phyloP scores from a whole-genome alignment of 2,888 invertebrate species.

The Bellardia pandia region DNA sequence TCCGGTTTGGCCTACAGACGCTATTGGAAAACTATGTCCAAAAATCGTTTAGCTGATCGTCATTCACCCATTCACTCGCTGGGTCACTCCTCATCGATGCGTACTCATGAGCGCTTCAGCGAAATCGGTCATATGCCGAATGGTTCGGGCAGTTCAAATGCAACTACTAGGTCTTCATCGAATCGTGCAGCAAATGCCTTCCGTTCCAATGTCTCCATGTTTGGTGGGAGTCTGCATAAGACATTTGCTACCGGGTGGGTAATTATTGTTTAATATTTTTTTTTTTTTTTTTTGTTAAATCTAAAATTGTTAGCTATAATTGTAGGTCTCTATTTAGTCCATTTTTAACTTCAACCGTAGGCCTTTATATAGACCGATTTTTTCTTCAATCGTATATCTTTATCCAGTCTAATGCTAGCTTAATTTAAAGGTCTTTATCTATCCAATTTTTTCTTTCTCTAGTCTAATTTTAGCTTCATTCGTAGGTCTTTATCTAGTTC shows the following conservation, averaged over 20 bases:
- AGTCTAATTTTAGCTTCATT: too few species aligned
- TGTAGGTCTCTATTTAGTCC: too few species aligned
- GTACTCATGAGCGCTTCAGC: conserved; percentile 84
- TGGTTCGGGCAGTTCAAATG: conserved; percentile 77
- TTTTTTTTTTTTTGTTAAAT: not conserved
- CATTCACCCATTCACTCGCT: conserved; percentile 84
- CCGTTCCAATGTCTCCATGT: conserved; percentile 85
- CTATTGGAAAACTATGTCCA: conserved; percentile 91
- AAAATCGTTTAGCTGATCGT: conserved; percentile 86
- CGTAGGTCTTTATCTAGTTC: too few species aligned
- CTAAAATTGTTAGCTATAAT: too few species aligned
- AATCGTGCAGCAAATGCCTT: conserved; percentile 80
- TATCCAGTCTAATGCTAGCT: too few species aligned
- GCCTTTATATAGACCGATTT: too few species aligned
- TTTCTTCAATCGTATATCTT: too few species aligned
- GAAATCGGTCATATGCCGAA: conserved; percentile 82
- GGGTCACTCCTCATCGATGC: conserved; percentile 84
- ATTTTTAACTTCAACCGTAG: too few species aligned
- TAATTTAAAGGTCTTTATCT: too few species aligned
- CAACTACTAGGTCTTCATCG: conserved; percentile 76
- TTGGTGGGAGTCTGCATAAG: conserved; percentile 89
- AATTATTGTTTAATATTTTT: conserved; percentile 62
- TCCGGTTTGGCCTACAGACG: conserved; percentile 92
- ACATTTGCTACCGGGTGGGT: conserved; percentile 88
- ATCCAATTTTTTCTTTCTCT: too few species aligned